Base-by-base conservation (phyloP, 2,797 vertebrate species). In the Sardinella longiceps region DNA sequence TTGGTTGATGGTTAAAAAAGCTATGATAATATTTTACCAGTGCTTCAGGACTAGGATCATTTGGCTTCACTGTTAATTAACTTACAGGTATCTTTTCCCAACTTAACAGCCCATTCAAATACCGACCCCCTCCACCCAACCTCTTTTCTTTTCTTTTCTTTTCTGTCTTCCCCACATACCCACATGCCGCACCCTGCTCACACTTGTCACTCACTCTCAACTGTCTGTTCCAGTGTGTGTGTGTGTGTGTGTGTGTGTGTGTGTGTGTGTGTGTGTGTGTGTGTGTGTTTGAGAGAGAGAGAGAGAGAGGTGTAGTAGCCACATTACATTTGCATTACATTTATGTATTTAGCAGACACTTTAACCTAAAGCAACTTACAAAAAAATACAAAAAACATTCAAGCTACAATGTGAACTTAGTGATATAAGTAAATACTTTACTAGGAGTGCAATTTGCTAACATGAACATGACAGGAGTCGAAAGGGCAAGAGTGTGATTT, bases 21-120 rank as follows among this genome's bases (percentile, higher is more conserved):
- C 30, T 18, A 37, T 86, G 86, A 83, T 88, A 88, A 87, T 87
- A 63, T 88, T 50, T 91, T 82, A 85, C 84, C 80, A 58, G 81
- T 48, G 82, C 60, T 80, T 80, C 51, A 74, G 9, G 70, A 88
- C 45, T n/a, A 39, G 33, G 51, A 83, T 81, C 23, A 82, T 51
- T 82, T 58, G 81, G 80, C 84, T 74, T 20, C 30, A 43, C 63
- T 84, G 28, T 85, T 87, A 87, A 87, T 87, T 87, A 84, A 58
- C 39, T 51, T 23, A n/a, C n/a, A n/a, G n/a, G n/a, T n/a, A 82
- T 86, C 82, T 85, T 51, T 82, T 87, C 11, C 82, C 48, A 74
- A 37, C 66, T 74, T 51, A 80, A 51, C 15, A 30, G 80, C 45
- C 3, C 12, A 37, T 56, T 82, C 63, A 37, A 11, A 45, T 82